Base-by-base conservation (phyloP, 2,113 vertebrate species). In the Lamprologus ornatipinnis region DNA sequence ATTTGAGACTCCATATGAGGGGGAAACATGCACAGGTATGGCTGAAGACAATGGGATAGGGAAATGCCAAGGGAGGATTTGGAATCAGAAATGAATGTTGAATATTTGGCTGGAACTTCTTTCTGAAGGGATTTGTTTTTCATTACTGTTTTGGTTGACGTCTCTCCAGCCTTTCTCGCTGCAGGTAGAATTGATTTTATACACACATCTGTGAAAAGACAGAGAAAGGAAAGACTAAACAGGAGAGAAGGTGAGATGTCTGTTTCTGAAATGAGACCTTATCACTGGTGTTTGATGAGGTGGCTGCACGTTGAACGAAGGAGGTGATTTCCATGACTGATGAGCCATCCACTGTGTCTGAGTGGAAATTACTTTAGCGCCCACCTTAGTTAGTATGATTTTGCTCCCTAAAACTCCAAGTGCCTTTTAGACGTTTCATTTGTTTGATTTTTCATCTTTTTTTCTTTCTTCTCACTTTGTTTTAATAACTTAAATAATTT, bases 111-210 rank as follows among this genome's bases (percentile, higher is more conserved):
- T 21, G 75, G 1, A 83, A 58, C 79, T 40, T 40, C 19, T 57
- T 35, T 91, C 84, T 65, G 65, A 80, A n/a, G 83, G 83, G 91
- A 81, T 93, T 92, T 92, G 85, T 88, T 90, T 92, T 92, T 86
- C 79, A 90, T 91, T 90, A 88, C 85, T 49, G 82, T 26, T 90
- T 81, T 75, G 31, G 26, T 57, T 89, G 85, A 90, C 7, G 0
- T 1, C 87, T 81, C 84, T 65, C 68, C 55, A 83, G 54, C n/a
- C 13, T 84, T 33, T 12, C 6, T 70, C 79, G 2, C 84, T 83
- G 75, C 73, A 40, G 78, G 60, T 68, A 60, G 37, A 31, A 65
- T 28, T 80, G 26, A 83, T 90, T 91, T 85, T 86, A 28, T 80
- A 8, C 31, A 53, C 75, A n/a, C 79, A 47, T 86, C 81, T 58